Evolutionary conservation across 1,140 invertebrate genomes (phyloP).

Genomic region (Zaprionus inermis): DNA sequence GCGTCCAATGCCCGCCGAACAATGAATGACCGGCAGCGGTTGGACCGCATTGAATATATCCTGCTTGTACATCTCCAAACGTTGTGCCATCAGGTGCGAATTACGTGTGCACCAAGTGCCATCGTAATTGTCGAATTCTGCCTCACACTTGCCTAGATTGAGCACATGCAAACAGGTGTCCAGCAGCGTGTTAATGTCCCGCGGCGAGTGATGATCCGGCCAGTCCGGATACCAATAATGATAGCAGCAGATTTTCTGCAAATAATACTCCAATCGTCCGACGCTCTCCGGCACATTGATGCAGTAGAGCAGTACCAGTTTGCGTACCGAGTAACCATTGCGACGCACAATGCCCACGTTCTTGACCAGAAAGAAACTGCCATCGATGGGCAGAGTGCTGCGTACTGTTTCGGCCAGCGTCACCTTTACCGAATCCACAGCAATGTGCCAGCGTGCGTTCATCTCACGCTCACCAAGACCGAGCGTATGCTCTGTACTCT

Average conservation of each 20-base stretch:
- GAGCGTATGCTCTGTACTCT: constrained; percentile 27
- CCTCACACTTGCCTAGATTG: constrained; percentile 78
- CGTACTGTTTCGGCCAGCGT: constrained; percentile 47
- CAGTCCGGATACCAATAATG: constrained; percentile 90
- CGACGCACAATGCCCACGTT: constrained; percentile 86
- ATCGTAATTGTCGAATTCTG: constrained; percentile 75
- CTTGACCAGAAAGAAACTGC: constrained; percentile 86
- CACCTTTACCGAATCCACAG: constrained; percentile 67
- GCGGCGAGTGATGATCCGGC: constrained; percentile 88
- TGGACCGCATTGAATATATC: constrained; percentile 80
- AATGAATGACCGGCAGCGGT: constrained; percentile 95
- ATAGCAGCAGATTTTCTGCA: constrained; percentile 84
- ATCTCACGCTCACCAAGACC: constrained; percentile 25
- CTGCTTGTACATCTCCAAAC: constrained; percentile 75
- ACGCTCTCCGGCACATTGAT: constrained; percentile 60
- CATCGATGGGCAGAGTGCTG: constrained; percentile 45
- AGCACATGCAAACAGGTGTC: constrained; percentile 87
- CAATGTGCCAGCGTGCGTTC: constrained; percentile 61
- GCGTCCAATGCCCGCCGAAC: constrained; percentile 95
- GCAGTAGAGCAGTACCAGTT: constrained; percentile 84
- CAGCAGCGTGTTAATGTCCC: constrained; percentile 86
- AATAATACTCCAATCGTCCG: constrained; percentile 44
- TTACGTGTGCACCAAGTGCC: constrained; percentile 48
- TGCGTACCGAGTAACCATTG: constrained; percentile 88
- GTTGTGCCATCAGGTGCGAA: constrained; percentile 63